A percentile compares a stretch with the other conserved stretches of the same genome.
Conservation (phyloP, 2,888 invertebrate species). For the Hipparchia sbordonii region DNA sequence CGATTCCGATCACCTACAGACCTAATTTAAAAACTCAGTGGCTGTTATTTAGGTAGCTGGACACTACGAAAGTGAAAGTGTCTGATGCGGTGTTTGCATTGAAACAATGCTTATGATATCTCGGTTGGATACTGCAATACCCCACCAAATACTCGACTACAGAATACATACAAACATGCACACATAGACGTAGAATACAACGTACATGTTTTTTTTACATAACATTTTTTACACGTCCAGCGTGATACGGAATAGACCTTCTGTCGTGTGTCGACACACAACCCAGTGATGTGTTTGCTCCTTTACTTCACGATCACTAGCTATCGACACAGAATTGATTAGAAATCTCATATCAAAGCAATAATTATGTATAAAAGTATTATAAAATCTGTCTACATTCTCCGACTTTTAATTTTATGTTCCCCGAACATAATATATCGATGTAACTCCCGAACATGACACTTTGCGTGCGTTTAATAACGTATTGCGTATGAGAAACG, state of each 20-base stretch:
- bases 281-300: not conserved
- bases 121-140: no score
- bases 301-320: not conserved
- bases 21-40: no score
- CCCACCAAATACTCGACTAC: no score
- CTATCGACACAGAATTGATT: conserved; percentile 11
- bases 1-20: no score
- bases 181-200: no score
- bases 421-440: conserved; percentile 15
- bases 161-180: no score
- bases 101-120: no score
- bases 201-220: no score
- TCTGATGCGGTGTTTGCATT: no score
- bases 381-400: conserved; percentile 22
- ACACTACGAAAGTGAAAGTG: no score
- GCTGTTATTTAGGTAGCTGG: no score
- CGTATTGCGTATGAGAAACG: conserved; percentile 8
- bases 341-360: conserved; percentile 34
- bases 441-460: conserved; percentile 18
- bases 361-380: conserved; percentile 28
- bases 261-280: not conserved
- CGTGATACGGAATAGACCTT: not conserved
- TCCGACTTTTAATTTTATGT: conserved; percentile 15
- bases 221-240: no score
- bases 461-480: not conserved